Evolutionary conservation across 1,140 invertebrate genomes (phyloP).

Genomic region (Coelopa frigida): DNA sequence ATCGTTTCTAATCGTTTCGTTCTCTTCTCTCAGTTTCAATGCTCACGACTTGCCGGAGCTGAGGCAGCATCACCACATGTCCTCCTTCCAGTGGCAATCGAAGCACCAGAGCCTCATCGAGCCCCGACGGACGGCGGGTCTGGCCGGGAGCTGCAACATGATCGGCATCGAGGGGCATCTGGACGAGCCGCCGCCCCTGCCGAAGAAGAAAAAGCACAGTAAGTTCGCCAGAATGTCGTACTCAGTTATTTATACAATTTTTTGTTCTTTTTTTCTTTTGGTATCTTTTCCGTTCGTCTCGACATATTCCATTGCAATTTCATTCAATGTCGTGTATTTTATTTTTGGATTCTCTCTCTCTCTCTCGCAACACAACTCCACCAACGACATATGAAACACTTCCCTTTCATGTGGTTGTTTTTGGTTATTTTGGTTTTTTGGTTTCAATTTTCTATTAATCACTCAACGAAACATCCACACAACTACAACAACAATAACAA

Average conservation of each 20-base stretch:
- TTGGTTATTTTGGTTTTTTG: background rate
- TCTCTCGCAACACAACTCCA: too few relatives aligned
- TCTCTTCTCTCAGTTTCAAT: background rate
- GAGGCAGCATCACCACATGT: constrained; percentile 12
- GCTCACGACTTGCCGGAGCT: constrained; percentile 7
- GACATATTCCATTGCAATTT: too few relatives aligned
- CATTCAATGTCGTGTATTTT: constrained; percentile 3
- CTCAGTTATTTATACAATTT: constrained; percentile 24
- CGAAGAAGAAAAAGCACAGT: constrained; percentile 89
- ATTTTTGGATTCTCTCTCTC: too few relatives aligned
- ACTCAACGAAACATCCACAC: background rate
- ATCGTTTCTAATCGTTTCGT: background rate
- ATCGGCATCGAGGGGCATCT: constrained; percentile 36
- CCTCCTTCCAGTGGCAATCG: constrained; percentile 19
- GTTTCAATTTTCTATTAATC: background rate
- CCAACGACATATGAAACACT: too few relatives aligned
- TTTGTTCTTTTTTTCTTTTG: constrained; percentile 17
- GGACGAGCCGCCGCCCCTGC: constrained; percentile 75
- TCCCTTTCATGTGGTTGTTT: background rate
- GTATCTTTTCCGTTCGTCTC: constrained; percentile 18
- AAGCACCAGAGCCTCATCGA: constrained; percentile 42
- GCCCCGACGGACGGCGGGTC: constrained; percentile 16
- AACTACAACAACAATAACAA: constrained; percentile 5
- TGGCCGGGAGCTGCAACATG: constrained; percentile 24
- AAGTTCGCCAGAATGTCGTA: constrained; percentile 50